These are phyloP conservation scores for Myotis daubentonii DNA, from an alignment of 2,797 vertebrate genomes.

Conservation along the genomic window DNA sequence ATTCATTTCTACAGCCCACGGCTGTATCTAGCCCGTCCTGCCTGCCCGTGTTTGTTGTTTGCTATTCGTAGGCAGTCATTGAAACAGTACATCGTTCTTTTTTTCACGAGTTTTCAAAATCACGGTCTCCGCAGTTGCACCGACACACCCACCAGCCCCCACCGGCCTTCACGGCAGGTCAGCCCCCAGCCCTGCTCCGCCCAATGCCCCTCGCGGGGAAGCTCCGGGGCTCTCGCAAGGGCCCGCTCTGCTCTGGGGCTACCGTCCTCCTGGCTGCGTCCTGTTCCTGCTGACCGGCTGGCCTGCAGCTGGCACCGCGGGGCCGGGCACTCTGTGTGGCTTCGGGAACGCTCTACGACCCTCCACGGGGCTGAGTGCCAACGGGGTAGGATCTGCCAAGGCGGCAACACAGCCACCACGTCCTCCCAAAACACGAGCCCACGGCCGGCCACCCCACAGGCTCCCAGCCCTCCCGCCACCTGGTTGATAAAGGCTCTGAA, in stretches of 20 bases:
- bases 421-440: neutral
- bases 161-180: accelerated
- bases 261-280: neutral
- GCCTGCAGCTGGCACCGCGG: neutral
- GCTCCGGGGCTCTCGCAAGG: too few relatives aligned
- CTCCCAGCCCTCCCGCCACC: too few relatives aligned
- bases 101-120: neutral
- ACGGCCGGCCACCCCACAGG: neutral
- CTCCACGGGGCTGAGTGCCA: neutral
- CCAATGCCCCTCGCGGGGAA: neutral
- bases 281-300: neutral
- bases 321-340: neutral
- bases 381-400: neutral
- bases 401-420: neutral
- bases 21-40: too few relatives aligned
- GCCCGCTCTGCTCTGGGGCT: neutral
- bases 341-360: accelerated
- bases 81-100: neutral
- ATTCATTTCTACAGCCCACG: too few relatives aligned
- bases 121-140: neutral
- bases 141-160: accelerated
- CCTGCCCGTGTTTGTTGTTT: neutral
- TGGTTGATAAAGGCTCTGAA: neutral
- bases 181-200: accelerated
- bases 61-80: accelerated